Evolutionary conservation across 2,113 vertebrate species (phyloP).

Genomic region (human (Homo sapiens)): GRCh38 chr12:100674501-100675000

Average conservation of each 20-base stretch:
- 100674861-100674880: too few relatives aligned
- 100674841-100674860: too few relatives aligned
- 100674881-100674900: too few relatives aligned
- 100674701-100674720: neutral
- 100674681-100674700: neutral
- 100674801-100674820: too few relatives aligned
- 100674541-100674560: neutral
- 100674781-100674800: accelerated
- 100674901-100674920: too few relatives aligned
- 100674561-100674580: neutral
- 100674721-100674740: neutral
- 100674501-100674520: neutral
- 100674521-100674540: neutral
- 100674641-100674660: neutral
- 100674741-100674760: neutral
- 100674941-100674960: too few relatives aligned
- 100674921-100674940: too few relatives aligned
- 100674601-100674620: accelerated
- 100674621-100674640: neutral
- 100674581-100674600: neutral
- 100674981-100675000: too few relatives aligned
- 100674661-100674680: neutral
- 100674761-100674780: neutral
- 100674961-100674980: too few relatives aligned
- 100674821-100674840: too few relatives aligned